A percentile compares a stretch with the other conserved stretches of the same genome.
phyloP scores from a whole-genome alignment of 2,888 invertebrate genomes.

The Drosophila buzzatii region DNA sequence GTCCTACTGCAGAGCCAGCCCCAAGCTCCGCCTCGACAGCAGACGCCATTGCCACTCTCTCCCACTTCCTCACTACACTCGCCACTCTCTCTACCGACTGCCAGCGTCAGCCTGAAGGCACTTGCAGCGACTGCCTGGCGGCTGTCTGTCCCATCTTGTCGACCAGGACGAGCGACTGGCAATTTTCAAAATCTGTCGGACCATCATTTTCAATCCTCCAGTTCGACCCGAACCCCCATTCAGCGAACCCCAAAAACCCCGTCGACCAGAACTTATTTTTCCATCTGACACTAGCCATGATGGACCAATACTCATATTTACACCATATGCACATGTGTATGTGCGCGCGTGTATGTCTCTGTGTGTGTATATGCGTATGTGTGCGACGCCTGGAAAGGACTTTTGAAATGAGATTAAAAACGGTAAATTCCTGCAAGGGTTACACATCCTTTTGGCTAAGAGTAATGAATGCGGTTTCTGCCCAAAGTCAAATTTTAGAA shows the following conservation, averaged over 20 bases:
- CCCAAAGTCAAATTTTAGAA: conserved; percentile 80
- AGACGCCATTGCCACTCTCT: conserved; percentile 50
- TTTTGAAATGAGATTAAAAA: conserved; percentile 81
- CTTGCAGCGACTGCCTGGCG: conserved; percentile 56
- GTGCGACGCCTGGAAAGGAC: conserved; percentile 61
- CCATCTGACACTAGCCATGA: conserved; percentile 79
- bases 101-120: conserved; percentile 32
- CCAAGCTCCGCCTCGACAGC: conserved; percentile 11
- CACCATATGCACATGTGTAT: conserved; percentile 60
- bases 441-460: conserved; percentile 75
- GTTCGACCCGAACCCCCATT: conserved; percentile 4
- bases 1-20: conserved; percentile 33
- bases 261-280: conserved; percentile 81
- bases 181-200: conserved; percentile 78
- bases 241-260: conserved; percentile 50
- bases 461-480: conserved; percentile 84
- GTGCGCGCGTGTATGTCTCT: conserved; percentile 12
- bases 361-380: conserved; percentile 31
- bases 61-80: neutral
- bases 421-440: conserved; percentile 80
- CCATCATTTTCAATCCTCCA: conserved; percentile 76
- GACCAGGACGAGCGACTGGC: conserved; percentile 48
- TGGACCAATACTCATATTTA: conserved; percentile 80
- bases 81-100: neutral
- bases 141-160: conserved; percentile 41